Evolutionary conservation across 2,888 invertebrate genomes (phyloP).

Genomic region (Phymatocera aterrima): DNA sequence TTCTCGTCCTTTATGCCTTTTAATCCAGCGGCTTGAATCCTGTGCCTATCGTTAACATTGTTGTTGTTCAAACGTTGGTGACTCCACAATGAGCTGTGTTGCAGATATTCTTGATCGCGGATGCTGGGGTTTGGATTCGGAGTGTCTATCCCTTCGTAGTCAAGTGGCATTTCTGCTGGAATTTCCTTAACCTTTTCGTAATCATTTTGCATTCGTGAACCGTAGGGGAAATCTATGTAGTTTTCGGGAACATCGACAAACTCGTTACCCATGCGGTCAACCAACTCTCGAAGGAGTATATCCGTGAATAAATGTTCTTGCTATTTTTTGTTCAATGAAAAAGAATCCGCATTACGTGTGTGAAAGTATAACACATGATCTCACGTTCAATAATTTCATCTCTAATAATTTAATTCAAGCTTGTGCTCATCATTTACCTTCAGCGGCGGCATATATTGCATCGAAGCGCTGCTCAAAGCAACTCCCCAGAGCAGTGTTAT

Average conservation of each 20-base stretch:
- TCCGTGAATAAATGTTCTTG: conserved; percentile 83
- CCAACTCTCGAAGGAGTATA: conserved; percentile 84
- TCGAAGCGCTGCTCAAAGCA: conserved; percentile 57
- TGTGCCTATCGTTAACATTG: conserved; percentile 66
- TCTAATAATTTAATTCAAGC: background rate
- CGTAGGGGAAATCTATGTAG: conserved; percentile 80
- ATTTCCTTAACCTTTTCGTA: conserved; percentile 68
- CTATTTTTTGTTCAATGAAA: conserved; percentile 41
- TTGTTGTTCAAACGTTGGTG: conserved; percentile 84
- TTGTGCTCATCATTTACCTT: conserved; percentile 57
- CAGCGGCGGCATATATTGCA: conserved; percentile 59
- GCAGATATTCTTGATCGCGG: conserved; percentile 91
- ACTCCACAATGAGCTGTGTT: conserved; percentile 86
- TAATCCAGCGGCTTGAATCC: conserved; percentile 70
- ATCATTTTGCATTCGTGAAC: conserved; percentile 71
- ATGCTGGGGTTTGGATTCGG: conserved; percentile 86
- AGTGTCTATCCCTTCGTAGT: conserved; percentile 85
- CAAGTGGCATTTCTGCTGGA: conserved; percentile 75
- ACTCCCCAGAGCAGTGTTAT: conserved; percentile 55
- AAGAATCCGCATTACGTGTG: background rate
- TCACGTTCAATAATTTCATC: too few relatives aligned
- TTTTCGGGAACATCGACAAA: conserved; percentile 81
- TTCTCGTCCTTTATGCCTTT: conserved; percentile 87
- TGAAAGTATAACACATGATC: too few relatives aligned
- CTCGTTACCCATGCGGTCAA: conserved; percentile 87